Evolutionary conservation across 2,888 invertebrate genomes (phyloP).

Genomic region (Xanthia icteritia): DNA sequence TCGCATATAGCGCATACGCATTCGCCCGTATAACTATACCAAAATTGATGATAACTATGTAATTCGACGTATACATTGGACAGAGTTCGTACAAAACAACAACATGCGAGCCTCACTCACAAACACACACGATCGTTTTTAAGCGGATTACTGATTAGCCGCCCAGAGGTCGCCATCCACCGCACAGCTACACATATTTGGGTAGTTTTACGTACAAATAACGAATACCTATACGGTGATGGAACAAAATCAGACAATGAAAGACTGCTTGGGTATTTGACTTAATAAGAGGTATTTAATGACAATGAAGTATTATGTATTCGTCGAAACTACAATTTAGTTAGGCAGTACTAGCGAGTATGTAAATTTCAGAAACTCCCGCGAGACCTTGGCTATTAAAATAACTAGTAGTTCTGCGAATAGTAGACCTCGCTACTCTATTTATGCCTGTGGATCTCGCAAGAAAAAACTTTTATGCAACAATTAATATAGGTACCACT

Average conservation of each 20-base stretch:
- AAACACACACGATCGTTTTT: conserved; percentile 8
- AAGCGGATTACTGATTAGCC: conserved; percentile 17
- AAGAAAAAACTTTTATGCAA: too few species aligned
- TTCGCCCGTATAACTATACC: neutral
- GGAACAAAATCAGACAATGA: neutral
- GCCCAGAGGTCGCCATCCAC: neutral
- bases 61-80: neutral
- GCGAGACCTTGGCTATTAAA: conserved; percentile 27
- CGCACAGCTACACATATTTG: neutral
- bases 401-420: conserved; percentile 21
- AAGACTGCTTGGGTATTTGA: neutral
- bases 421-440: neutral
- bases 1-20: too few species aligned
- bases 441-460: too few species aligned
- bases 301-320: neutral
- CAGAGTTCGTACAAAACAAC: neutral
- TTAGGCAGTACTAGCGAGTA: conserved; percentile 9
- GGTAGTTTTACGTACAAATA: neutral
- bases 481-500: too few species aligned
- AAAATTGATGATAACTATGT: conserved; percentile 2
- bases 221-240: neutral
- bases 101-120: neutral
- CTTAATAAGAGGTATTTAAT: neutral
- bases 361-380: conserved; percentile 27
- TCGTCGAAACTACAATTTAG: neutral